Evolutionary conservation across 2,888 invertebrate species (phyloP).

Genomic region (Drosophila picticornis): DNA sequence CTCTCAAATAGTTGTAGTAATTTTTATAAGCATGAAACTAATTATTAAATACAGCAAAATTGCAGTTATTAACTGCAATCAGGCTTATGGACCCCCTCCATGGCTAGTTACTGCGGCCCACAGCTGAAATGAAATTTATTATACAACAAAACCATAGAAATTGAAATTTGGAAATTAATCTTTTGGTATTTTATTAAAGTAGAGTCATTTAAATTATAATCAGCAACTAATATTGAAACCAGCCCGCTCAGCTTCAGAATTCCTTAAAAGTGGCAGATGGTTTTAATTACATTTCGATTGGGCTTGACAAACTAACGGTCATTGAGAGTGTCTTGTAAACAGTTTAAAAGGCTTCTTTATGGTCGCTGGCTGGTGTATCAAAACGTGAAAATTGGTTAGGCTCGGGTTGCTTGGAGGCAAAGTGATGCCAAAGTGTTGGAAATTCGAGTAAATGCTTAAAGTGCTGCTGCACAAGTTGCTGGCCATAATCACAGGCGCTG

Average conservation of each 20-base stretch:
- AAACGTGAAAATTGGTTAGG: background rate
- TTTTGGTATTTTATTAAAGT: background rate
- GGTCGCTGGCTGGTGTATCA: background rate
- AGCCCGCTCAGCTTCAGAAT: background rate
- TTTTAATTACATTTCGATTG: slow-evolving; percentile 5
- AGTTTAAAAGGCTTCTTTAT: background rate
- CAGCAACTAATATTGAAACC: background rate
- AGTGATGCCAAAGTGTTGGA: slow-evolving; percentile 6
- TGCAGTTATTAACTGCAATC: too few species aligned
- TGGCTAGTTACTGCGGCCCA: background rate
- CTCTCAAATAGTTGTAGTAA: background rate
- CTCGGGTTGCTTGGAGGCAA: background rate
- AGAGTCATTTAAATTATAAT: background rate
- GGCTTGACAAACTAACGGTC: background rate
- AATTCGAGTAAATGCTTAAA: slow-evolving; percentile 40
- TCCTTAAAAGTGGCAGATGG: background rate
- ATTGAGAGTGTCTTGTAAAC: slow-evolving; percentile 8
- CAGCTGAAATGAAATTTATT: too few species aligned
- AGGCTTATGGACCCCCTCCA: too few species aligned
- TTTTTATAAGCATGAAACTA: too few species aligned
- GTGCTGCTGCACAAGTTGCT: slow-evolving; percentile 26
- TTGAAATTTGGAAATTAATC: background rate
- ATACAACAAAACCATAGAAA: background rate
- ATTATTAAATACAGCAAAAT: too few species aligned
- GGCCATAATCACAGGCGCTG: slow-evolving; percentile 50